Base-by-base conservation (phyloP, 2,888 invertebrate genomes). In the Buathra laborator region DNA sequence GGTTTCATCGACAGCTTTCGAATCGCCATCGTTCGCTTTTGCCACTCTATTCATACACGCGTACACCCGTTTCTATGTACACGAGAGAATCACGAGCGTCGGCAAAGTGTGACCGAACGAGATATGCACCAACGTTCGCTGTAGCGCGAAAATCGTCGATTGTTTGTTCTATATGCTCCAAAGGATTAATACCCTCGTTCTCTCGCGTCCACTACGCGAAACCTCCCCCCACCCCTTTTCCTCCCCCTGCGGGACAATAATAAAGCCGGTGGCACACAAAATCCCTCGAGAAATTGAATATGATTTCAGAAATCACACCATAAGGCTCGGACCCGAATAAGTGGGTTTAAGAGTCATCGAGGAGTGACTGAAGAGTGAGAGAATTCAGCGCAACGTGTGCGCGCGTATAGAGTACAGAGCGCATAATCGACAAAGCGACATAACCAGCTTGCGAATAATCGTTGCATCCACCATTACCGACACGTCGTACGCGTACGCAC, bases 221-320 rank as follows among this genome's bases (percentile, higher is more conserved):
- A 19, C 64, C 37, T 37, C 43, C 12, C 56, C n/a, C 77, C 19
- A 19, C 3, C 12, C 59, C 51, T 3, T 64, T 56, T 9, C 37
- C 37, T 37, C 37, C 37, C 37, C 37, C 37, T 37, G 37, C 14
- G 43, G 43, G 66, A 78, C 44, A 78, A 78, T 72, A 77, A 82
- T 78, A 56, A 53, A 83, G 46, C 72, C 16, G 64, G n/a, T 16
- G 43, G 12, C n/a, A 14, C n/a, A 66, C 19, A 64, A 74, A 84
- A 78, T 87, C 89, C 88, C 87, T 56, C 53, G 87, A 87, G 90
- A 83, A 89, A 89, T 91, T 89, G 89, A 92, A 92, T 92, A 88
- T 87, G 91, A 92, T 91, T 92, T 29, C 89, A 90, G 90, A 90
- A 91, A 92, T 92, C 88, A 87, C 90, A 90, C 91, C 91, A 91